phyloP scores from a whole-genome alignment of 1,140 invertebrate genomes.

The Aricia agestis region DNA sequence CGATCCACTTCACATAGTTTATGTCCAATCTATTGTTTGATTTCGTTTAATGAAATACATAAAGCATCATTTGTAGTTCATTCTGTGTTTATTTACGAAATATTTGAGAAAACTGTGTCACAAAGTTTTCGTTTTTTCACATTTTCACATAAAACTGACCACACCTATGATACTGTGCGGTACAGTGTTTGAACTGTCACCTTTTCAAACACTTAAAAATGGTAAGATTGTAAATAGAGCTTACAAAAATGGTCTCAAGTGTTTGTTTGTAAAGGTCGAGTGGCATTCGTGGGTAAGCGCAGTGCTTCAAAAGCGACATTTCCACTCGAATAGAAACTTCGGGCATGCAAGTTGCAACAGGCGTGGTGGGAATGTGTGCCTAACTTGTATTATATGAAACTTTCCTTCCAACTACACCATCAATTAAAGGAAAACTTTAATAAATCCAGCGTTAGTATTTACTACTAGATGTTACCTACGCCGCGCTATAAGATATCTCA shows the following conservation, averaged over 20 bases:
- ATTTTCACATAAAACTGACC: neutral
- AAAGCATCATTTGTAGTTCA: no score
- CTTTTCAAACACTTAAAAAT: neutral
- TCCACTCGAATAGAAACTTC: slow-evolving; percentile 36
- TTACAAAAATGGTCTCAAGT: slow-evolving; percentile 20
- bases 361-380: slow-evolving; percentile 28
- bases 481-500: no score
- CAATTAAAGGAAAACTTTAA: slow-evolving; percentile 14
- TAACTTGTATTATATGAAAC: slow-evolving; percentile 17
- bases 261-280: slow-evolving; percentile 31
- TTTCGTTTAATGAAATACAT: no score
- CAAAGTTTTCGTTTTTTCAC: neutral
- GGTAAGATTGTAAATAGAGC: neutral
- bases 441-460: neutral
- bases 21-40: neutral
- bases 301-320: slow-evolving; percentile 36
- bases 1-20: slow-evolving; percentile 15
- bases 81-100: no score
- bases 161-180: neutral
- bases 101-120: neutral
- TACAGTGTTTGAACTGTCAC: neutral
- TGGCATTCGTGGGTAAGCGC: slow-evolving; percentile 32
- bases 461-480: no score
- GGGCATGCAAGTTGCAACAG: slow-evolving; percentile 23
- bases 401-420: slow-evolving; percentile 14